Percentiles rank a stretch among this genome's conserved stretches.
Evolutionary conservation across 2,797 vertebrate genomes (phyloP).

Genomic region (Caiman crocodilus): DNA sequence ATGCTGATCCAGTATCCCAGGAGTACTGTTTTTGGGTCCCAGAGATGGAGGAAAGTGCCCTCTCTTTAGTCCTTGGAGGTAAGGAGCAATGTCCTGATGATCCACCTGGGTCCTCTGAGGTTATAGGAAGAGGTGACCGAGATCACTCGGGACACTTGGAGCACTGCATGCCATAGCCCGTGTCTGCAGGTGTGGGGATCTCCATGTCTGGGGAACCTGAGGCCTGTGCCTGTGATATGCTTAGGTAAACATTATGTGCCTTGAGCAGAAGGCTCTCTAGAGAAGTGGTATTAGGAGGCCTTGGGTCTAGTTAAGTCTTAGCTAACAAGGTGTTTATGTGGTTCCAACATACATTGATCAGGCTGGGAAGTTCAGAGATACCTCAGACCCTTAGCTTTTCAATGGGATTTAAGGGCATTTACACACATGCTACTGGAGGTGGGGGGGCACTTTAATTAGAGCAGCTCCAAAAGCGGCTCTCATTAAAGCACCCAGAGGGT

Average conservation of each 20-base stretch:
- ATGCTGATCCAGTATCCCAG: neutral
- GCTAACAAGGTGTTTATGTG: neutral
- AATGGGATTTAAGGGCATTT: neutral
- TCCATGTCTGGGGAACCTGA: neutral
- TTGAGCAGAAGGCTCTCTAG: neutral
- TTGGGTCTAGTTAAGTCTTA: neutral
- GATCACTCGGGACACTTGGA: neutral
- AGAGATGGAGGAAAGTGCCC: neutral
- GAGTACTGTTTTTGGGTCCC: neutral
- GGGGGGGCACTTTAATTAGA: too few relatives aligned
- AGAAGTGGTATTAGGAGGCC: neutral
- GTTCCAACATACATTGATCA: neutral
- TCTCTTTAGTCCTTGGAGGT: neutral
- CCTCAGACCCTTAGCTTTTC: neutral
- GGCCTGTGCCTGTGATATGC: neutral
- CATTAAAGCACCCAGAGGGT: too few relatives aligned
- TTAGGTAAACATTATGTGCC: neutral
- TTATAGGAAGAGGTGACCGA: neutral
- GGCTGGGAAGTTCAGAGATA: neutral
- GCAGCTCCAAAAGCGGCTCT: too few relatives aligned
- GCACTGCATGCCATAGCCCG: neutral
- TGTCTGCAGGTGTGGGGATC: neutral
- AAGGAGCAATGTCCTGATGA: neutral
- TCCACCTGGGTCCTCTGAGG: neutral
- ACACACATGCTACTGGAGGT: too few relatives aligned